Evolutionary conservation across 2,797 vertebrate species (phyloP).

Genomic region (Vireo griseus): DNA sequence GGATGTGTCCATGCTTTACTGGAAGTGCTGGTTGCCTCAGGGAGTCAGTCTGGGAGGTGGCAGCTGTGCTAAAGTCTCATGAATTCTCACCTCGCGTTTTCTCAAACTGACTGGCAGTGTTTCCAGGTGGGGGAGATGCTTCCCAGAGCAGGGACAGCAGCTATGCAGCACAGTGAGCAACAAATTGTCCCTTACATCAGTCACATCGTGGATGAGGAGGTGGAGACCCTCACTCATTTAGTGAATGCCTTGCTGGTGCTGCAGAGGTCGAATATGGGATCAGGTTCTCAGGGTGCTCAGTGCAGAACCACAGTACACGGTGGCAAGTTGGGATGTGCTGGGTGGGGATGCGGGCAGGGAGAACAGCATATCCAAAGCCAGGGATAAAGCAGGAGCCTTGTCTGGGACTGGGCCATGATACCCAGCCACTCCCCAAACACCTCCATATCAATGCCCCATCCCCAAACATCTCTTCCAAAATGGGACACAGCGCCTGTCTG

Average conservation of each 20-base stretch:
- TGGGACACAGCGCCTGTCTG: not conserved
- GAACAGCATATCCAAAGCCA: not conserved
- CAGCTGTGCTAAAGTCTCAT: not conserved
- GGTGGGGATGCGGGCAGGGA: not conserved
- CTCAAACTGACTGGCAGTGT: not conserved
- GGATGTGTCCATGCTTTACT: not conserved
- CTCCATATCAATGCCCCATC: accelerated
- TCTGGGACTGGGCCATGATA: not conserved
- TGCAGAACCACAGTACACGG: not conserved
- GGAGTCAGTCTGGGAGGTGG: not conserved
- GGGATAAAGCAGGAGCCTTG: not conserved
- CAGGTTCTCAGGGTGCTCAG: accelerated
- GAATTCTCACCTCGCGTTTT: not conserved
- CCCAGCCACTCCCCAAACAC: not conserved
- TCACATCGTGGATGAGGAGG: not conserved
- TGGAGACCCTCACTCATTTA: not conserved
- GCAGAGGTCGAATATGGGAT: accelerated
- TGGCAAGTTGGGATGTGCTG: not conserved
- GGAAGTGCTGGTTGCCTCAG: not conserved
- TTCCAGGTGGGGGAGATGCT: not conserved
- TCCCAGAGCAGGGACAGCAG: not conserved
- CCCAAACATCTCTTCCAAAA: not conserved
- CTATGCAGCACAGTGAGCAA: accelerated
- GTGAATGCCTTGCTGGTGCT: not conserved
- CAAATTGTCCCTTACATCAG: not conserved